These are phyloP conservation scores for Aphodius granarius DNA, from an alignment of 2,888 invertebrate species.

Conservation along the genomic window DNA sequence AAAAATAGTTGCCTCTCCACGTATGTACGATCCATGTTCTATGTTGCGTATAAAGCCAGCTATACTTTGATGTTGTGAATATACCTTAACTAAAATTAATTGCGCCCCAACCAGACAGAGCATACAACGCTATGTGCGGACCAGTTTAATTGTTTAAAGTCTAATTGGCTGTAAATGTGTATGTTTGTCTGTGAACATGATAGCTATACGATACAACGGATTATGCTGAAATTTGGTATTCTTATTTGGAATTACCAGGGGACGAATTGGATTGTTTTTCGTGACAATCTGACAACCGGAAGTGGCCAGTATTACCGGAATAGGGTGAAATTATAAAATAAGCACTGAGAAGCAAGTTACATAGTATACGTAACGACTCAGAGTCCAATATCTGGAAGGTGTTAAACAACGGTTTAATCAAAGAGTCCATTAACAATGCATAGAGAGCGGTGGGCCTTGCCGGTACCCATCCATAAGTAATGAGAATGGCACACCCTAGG, in stretches of 20 bases:
- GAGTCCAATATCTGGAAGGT: not conserved
- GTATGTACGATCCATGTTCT: not conserved
- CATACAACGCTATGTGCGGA: not conserved
- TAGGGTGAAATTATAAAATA: not conserved
- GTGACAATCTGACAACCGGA: no score
- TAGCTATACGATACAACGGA: no score
- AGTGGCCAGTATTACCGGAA: no score
- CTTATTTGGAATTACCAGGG: no score
- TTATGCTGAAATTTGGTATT: no score
- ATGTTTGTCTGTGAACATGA: no score
- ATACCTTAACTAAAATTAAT: not conserved
- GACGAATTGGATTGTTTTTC: no score
- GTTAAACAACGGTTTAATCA: not conserved
- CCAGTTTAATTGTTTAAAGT: not conserved
- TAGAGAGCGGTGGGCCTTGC: not conserved
- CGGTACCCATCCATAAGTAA: not conserved
- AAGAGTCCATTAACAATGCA: not conserved
- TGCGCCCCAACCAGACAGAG: not conserved
- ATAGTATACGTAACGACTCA: not conserved
- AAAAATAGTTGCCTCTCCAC: not conserved
- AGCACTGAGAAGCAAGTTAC: not conserved
- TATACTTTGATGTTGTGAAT: not conserved
- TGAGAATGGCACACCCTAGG: not conserved
- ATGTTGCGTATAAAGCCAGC: not conserved
- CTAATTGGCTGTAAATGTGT: not conserved